Evolutionary conservation across 1,140 invertebrate genomes (phyloP).

Genomic region (Phymastichus coffea): DNA sequence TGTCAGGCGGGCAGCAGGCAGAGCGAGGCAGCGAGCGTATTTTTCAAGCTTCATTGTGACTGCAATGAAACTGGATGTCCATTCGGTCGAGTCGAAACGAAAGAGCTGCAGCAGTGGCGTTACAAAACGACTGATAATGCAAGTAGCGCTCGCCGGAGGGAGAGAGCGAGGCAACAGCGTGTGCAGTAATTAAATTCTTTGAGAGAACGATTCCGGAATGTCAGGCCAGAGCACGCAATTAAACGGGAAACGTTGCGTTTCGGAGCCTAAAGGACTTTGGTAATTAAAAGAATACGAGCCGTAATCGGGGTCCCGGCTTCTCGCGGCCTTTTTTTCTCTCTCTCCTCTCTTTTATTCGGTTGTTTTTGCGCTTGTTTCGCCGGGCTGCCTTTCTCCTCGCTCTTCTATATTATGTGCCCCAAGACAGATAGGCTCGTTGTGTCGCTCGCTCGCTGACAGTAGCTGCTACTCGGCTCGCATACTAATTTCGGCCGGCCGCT

Average conservation of each 20-base stretch:
- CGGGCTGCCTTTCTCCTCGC: background rate
- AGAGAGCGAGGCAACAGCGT: constrained; percentile 19
- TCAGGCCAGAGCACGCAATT: constrained; percentile 49
- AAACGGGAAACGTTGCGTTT: constrained; percentile 55
- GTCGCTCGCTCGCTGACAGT: constrained; percentile 22
- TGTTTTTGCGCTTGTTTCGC: too few relatives aligned
- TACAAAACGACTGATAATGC: constrained; percentile 20
- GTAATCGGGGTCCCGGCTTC: constrained; percentile 50
- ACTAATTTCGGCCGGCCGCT: constrained; percentile 43
- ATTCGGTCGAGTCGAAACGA: too few relatives aligned
- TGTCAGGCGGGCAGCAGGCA: too few relatives aligned
- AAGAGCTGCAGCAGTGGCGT: too few relatives aligned
- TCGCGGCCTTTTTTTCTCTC: constrained; percentile 19
- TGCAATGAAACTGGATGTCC: too few relatives aligned
- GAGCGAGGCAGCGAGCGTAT: too few relatives aligned
- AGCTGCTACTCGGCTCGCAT: constrained; percentile 41
- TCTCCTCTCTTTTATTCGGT: too few relatives aligned
- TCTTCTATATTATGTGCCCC: constrained; percentile 30
- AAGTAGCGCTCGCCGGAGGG: too few relatives aligned
- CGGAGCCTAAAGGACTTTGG: constrained; percentile 43
- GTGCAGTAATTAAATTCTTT: constrained; percentile 56
- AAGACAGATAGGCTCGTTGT: constrained; percentile 38
- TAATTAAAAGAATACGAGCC: constrained; percentile 56
- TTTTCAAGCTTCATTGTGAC: too few relatives aligned
- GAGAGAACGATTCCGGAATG: constrained; percentile 55